Conservation (phyloP, 2,888 invertebrate genomes). For the Rhagonycha lutea region DNA sequence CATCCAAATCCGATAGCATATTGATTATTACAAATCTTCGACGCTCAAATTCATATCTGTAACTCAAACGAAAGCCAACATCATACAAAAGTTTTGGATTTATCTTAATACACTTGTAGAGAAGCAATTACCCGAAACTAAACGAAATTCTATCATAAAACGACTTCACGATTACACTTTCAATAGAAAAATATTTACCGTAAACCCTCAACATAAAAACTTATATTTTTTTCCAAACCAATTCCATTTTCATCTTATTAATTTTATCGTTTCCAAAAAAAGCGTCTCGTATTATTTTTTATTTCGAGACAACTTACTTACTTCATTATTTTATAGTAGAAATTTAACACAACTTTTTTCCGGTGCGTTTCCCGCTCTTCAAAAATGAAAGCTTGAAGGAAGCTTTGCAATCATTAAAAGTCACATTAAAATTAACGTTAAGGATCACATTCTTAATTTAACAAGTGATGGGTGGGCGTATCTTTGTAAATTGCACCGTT, state of each 20-base stretch:
- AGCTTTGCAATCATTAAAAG: slow-evolving; percentile 30
- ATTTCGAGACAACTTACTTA: background rate
- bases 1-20: slow-evolving; percentile 52
- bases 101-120: slow-evolving; percentile 31
- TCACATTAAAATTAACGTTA: slow-evolving; percentile 30
- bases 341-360: background rate
- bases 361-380: slow-evolving; percentile 4
- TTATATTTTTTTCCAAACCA: background rate
- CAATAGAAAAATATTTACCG: slow-evolving; percentile 7
- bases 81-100: slow-evolving; percentile 29
- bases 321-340: background rate
- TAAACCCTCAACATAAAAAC: slow-evolving; percentile 5
- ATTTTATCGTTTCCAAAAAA: background rate
- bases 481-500: slow-evolving; percentile 47
- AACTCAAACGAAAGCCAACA: slow-evolving; percentile 30
- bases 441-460: slow-evolving; percentile 55
- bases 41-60: slow-evolving; percentile 37
- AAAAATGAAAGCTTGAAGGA: slow-evolving; percentile 19
- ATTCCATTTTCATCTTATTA: background rate
- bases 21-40: slow-evolving; percentile 44
- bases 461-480: slow-evolving; percentile 50
- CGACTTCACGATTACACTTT: background rate
- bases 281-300: background rate
- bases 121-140: slow-evolving; percentile 31
- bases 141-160: slow-evolving; percentile 24